Base-by-base conservation (phyloP, 2,888 invertebrate species). In the Acrobasis suavella region DNA sequence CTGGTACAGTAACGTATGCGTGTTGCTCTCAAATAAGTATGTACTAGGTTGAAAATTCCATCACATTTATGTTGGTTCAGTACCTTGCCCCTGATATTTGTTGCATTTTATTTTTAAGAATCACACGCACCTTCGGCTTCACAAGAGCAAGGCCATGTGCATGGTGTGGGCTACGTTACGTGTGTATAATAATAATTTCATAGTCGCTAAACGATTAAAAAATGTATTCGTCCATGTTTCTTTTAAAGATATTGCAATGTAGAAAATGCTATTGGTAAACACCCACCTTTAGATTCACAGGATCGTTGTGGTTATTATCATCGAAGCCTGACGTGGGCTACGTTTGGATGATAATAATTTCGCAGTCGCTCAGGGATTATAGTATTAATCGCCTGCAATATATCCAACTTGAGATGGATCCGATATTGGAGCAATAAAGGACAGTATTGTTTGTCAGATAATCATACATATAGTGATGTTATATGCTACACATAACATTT, bases 221-320 rank as follows among this genome's bases (percentile, higher is more conserved):
- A 56, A 42, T 46, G 46, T 32, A 7, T 32, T 32, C 7, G 32
- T 32, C 5, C 32, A 32, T 32, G 7, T 7, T 32, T 32, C 5
- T 32, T 32, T 32, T 0, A 32, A 7, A 32, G 2, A 32, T 32
- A 32, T 7, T 32, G 32, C 32, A 32, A 32, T 32, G 32, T 8
- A 32, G 46, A 9, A 10, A 42, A 42, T 56, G 14, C n/a, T 56
- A 22, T 15, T 1, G 16, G 16, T 56, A 5, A 42, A 16, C 17
- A 39, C 55, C 12, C 16, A 42, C 42, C 56, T 42, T 56, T 16
- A 8, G 17, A 0, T 22, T 14, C 17, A n/a, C 22, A 22, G 42
- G n/a, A 56, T 56, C 16, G 50, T n/a, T 50, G 59, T 38, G 50
- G 59, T 50, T 59, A 50, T 59, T 59, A 59, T 58, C 58, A 58